Conservation (phyloP, 1,140 invertebrate species). For the Saccostrea echinata region DNA sequence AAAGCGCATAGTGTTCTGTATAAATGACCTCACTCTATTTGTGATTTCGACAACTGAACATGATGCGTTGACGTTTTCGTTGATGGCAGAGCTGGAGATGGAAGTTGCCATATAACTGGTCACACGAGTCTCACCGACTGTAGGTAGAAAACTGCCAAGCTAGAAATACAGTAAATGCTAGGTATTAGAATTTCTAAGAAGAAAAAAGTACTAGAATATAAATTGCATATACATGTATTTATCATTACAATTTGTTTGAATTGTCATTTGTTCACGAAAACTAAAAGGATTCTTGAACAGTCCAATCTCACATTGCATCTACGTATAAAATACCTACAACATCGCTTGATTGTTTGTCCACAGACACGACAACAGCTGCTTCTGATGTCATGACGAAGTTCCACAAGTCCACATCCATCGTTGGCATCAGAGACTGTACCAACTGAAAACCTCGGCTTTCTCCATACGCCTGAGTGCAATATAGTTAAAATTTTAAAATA, state of each 20-base stretch:
- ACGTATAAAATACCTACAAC: background rate
- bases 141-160: conserved; percentile 5
- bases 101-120: background rate
- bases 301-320: background rate
- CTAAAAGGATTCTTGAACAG: background rate
- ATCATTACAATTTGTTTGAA: no score
- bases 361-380: background rate
- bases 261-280: background rate
- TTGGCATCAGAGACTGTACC: conserved; percentile 8
- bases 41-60: background rate
- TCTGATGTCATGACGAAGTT: conserved; percentile 11
- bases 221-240: no score
- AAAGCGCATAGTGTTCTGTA: no score
- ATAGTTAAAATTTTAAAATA: background rate
- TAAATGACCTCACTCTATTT: background rate
- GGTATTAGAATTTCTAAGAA: no score
- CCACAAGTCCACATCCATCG: background rate
- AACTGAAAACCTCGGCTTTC: background rate
- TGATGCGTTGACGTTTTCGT: conserved; percentile 13
- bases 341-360: conserved; percentile 26
- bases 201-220: no score
- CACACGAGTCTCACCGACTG: background rate
- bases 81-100: conserved; percentile 15
- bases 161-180: background rate
- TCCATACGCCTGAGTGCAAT: background rate